Conservation (phyloP, 2,797 vertebrate genomes). For the Tauraco hartlaubi region DNA sequence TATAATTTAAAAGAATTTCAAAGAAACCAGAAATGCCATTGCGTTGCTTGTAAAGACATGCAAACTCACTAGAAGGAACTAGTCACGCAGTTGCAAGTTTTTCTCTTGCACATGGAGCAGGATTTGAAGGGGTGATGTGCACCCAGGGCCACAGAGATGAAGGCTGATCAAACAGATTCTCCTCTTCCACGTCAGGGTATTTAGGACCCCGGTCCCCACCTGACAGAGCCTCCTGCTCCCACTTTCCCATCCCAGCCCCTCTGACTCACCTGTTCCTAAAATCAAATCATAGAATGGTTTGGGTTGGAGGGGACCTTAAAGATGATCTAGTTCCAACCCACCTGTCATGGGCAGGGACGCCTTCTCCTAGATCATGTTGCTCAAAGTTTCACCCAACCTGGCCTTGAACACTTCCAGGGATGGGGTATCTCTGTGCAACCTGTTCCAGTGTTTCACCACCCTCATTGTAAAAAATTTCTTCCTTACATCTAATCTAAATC, state of each 20-base stretch:
- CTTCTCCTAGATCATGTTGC: too few relatives aligned
- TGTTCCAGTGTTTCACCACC: too few relatives aligned
- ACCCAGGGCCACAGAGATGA: fast-evolving
- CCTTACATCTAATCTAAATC: too few relatives aligned
- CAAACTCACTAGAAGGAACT: not conserved
- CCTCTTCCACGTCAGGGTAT: not conserved
- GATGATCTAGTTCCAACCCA: too few relatives aligned
- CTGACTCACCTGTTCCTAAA: not conserved
- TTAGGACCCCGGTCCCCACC: not conserved
- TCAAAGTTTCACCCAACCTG: too few relatives aligned
- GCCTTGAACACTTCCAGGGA: too few relatives aligned
- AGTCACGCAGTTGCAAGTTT: not conserved
- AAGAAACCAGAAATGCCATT: not conserved
- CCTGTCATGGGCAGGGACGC: too few relatives aligned
- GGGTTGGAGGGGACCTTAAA: too few relatives aligned
- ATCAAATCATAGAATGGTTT: not conserved
- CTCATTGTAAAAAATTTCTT: too few relatives aligned
- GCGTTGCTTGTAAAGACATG: not conserved
- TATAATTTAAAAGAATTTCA: not conserved
- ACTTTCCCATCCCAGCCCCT: not conserved
- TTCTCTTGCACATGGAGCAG: not conserved
- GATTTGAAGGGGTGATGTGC: not conserved
- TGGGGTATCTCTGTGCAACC: too few relatives aligned
- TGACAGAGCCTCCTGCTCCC: not conserved
- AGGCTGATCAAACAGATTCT: not conserved